Evolutionary conservation across 2,113 vertebrate genomes (phyloP).

Genomic region (Donacobius atricapilla): DNA sequence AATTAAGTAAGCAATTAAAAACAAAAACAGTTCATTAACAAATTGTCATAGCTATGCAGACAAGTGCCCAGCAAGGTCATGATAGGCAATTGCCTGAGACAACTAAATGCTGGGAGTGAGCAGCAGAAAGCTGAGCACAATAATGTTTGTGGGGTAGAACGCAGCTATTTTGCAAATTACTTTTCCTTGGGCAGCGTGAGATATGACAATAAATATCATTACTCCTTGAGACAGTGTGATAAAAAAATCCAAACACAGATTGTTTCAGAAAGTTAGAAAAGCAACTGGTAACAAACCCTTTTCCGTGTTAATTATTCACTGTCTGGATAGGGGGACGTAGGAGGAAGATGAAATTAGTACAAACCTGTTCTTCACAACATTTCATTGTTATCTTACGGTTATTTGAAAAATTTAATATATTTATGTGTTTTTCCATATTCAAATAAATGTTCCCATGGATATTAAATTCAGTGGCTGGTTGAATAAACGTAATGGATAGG

Average conservation of each 20-base stretch:
- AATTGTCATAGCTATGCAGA: slow-evolving; percentile 77
- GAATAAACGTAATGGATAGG: neutral
- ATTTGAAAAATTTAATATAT: neutral
- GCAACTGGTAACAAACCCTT: neutral
- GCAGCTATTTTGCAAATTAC: slow-evolving; percentile 23
- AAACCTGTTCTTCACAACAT: neutral
- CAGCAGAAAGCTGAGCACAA: slow-evolving; percentile 28
- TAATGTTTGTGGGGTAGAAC: neutral
- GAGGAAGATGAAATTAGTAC: neutral
- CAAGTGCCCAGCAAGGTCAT: slow-evolving; percentile 76
- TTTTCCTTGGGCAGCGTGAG: neutral
- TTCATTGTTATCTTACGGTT: neutral
- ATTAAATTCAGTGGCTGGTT: neutral
- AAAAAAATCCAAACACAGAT: neutral
- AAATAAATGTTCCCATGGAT: neutral
- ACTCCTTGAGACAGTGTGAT: neutral
- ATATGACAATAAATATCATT: neutral
- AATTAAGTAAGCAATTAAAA: slow-evolving; percentile 87
- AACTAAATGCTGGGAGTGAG: slow-evolving; percentile 53
- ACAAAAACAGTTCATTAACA: slow-evolving; percentile 83
- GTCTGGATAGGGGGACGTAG: neutral
- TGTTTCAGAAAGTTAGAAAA: slow-evolving; percentile 11
- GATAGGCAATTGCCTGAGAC: slow-evolving; percentile 56
- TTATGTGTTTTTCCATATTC: neutral
- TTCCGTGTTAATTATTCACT: neutral